Percentiles rank a stretch among this genome's conserved stretches.
These are phyloP conservation scores for Dryococelus australis DNA, from an alignment of 2,888 invertebrate genomes.

Conservation along the genomic window DNA sequence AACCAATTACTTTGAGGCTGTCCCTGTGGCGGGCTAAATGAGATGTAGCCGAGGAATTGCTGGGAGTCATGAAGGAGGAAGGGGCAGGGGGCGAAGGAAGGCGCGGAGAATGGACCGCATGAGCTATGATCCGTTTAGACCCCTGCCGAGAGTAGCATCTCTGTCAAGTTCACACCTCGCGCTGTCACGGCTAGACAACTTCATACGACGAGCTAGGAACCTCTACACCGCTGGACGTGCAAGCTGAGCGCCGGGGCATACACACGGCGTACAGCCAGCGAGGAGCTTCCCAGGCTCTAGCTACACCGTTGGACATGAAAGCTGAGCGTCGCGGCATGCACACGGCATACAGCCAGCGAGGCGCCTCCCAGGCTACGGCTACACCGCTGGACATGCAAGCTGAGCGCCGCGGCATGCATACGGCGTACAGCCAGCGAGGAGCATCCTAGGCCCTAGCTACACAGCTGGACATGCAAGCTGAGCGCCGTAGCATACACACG, in stretches of 20 bases:
- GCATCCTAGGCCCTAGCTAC: too few species aligned
- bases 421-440: too few species aligned
- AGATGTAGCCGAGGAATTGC: not conserved
- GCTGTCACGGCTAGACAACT: not conserved
- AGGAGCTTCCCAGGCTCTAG: too few species aligned
- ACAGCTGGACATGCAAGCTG: too few species aligned
- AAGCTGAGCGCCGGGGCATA: not conserved
- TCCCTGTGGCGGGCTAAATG: not conserved
- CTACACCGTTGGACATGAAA: too few species aligned
- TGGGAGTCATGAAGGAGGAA: not conserved
- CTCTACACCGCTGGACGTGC: not conserved
- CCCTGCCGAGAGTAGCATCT: conserved; percentile 16
- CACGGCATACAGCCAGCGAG: too few species aligned
- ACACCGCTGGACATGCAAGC: not conserved
- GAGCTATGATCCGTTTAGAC: conserved; percentile 16
- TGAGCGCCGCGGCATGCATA: not conserved
- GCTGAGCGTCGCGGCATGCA: too few species aligned
- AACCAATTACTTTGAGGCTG: not conserved
- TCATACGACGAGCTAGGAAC: not conserved
- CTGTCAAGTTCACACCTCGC: conserved; percentile 16
- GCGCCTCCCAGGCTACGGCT: too few species aligned
- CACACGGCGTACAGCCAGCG: too few species aligned
- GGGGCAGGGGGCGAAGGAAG: not conserved
- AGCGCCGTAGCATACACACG: too few species aligned
- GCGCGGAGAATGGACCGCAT: conserved; percentile 1